Evolutionary conservation across 2,797 vertebrate genomes (phyloP).

Genomic region (Artibeus jamaicensis): DNA sequence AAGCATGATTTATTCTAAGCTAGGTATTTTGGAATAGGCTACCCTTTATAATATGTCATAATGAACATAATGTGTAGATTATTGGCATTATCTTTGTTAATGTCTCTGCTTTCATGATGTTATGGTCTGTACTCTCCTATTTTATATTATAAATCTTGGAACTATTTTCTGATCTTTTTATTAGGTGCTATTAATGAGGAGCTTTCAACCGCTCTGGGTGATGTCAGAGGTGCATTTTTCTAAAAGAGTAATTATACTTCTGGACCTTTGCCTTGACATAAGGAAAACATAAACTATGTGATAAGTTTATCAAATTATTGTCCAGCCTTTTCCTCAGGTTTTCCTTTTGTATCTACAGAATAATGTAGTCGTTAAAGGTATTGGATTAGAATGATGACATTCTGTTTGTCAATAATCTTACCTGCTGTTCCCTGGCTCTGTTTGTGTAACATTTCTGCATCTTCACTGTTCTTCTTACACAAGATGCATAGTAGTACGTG

Average conservation of each 20-base stretch:
- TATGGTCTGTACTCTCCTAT: background rate
- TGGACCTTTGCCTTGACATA: constrained; percentile 78
- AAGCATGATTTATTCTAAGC: background rate
- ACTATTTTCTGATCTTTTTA: constrained; percentile 41
- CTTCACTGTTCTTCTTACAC: background rate
- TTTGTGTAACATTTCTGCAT: background rate
- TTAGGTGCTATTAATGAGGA: constrained; percentile 71
- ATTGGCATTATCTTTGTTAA: background rate
- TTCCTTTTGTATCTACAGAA: background rate
- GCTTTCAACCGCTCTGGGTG: constrained; percentile 71
- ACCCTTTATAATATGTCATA: background rate
- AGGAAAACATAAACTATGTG: constrained; percentile 78
- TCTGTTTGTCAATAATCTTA: background rate
- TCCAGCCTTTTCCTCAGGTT: background rate
- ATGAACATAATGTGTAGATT: background rate
- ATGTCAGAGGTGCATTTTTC: constrained; percentile 70
- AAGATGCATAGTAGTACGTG: background rate
- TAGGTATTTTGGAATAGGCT: background rate
- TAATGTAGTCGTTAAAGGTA: background rate
- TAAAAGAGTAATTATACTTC: constrained; percentile 71
- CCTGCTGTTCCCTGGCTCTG: background rate
- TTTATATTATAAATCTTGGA: background rate
- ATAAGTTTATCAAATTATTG: constrained; percentile 63
- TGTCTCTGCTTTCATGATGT: background rate
- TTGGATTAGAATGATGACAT: background rate